These are phyloP conservation scores for Eupithecia inturbata DNA, from an alignment of 2,888 invertebrate genomes.

Conservation along the genomic window DNA sequence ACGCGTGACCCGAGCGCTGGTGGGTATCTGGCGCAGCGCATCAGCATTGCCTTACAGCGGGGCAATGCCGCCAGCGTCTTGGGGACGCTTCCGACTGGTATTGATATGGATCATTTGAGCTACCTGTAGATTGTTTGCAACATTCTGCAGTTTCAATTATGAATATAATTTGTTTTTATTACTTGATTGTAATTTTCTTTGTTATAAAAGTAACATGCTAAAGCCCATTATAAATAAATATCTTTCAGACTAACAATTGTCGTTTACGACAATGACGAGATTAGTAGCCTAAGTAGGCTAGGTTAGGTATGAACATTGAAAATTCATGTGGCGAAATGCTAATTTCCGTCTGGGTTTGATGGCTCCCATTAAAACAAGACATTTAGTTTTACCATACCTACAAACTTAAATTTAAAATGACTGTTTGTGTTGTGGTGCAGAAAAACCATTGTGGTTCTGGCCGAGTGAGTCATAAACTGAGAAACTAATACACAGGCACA, in stretches of 20 bases:
- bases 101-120: too few species aligned
- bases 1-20: too few species aligned
- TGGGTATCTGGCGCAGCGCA: too few species aligned
- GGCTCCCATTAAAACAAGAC: background rate
- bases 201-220: too few species aligned
- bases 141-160: too few species aligned
- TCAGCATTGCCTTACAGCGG: too few species aligned
- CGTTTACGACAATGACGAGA: background rate
- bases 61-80: too few species aligned
- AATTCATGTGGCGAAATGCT: background rate
- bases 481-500: background rate
- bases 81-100: too few species aligned
- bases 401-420: background rate
- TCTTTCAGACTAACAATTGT: background rate
- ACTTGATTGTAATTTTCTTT: too few species aligned
- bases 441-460: background rate
- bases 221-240: background rate
- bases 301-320: background rate
- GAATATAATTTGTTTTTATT: too few species aligned
- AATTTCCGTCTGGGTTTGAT: slow-evolving; percentile 5
- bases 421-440: too few species aligned
- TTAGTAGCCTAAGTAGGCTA: background rate
- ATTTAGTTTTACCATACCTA: background rate
- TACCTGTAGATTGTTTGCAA: too few species aligned
- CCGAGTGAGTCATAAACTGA: background rate